Base-by-base conservation (phyloP, 2,797 vertebrate genomes). In the Melanogrammus aeglefinus region DNA sequence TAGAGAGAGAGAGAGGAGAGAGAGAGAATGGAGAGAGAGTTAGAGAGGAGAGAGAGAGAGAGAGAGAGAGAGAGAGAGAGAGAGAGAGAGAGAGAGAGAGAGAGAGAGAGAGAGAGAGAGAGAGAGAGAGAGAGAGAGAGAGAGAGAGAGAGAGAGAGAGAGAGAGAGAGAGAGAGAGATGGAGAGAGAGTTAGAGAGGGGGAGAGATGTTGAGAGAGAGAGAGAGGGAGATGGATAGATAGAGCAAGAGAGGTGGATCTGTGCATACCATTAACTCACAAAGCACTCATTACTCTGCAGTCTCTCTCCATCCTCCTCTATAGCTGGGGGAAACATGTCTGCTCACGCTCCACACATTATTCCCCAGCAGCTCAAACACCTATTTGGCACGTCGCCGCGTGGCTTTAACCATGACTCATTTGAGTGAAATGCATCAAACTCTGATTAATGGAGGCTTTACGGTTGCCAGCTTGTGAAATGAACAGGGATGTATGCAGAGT, bases 251-350 rank as follows among this genome's bases (percentile, higher is more conserved):
- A 83, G 91, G 89, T 71, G 86, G 84, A 57, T 75, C 83, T 44
- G 82, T 90, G 90, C 91, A 92, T 91, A 89, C 91, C 90, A 92
- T 93, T 93, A 93, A 88, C 90, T 88, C 85, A 86, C 89, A 90
- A 90, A 92, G 90, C 90, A 86, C 87, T 94, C 91, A 94, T 95
- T 94, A 94, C 88, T 44, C 41, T 88, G 82, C 86, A 91, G 85
- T 81, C 81, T 90, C 91, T 92, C 85, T 83, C 89, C 78, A 90
- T 88, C 91, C 89, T 91, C 88, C 90, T 90, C 90, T 88, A 86
- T 85, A 90, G 84, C 91, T 90, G 88, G 84, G 84, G 87, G 84
- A 81, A 77, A 92, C 94, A 92, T 92, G 94, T 94, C 88, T 80
- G 88, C 92, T 95, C 94, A 94, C 41, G 92, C 90, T 91, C 87